Evolutionary conservation across 2,113 vertebrate genomes (phyloP), one percentile per base, ranked within the genome.

Genomic region (Pachypanchax playfairii): DNA sequence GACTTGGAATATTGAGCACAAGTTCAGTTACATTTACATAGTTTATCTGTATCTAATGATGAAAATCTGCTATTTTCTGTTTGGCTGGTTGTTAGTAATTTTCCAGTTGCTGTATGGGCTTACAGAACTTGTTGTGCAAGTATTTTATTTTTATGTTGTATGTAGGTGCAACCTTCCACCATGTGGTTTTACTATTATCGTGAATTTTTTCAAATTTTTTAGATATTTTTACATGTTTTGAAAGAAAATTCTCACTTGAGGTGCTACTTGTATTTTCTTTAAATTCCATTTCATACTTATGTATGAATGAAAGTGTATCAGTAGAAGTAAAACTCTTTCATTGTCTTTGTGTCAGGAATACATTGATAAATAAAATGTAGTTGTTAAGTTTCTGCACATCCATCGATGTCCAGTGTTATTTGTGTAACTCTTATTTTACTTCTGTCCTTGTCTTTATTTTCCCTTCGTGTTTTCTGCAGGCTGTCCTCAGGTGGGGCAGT

Each of bases 401-500:
- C 9, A 22, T 5, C 15, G 2, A 44, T 42, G 17, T 41, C 4
- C 35, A 7, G 14, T 3, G 0, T 25, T 36, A 35, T 55, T 20
- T 12, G 29, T 22, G 26, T 14, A 2, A 59, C 12, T 20, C 44
- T 42, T 17, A 42, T 33, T 58, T 38, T 21, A 4, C 44, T 58
- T 64, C 36, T 61, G 53, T 15, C 59, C 3, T 17, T 28, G 3
- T 46, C 10, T 39, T 14, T 15, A 15, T 21, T 3, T 31, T 11
- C 26, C 33, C 3, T 43, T 10, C 64, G 39, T 59, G 44, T 57
- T 68, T 26, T n/a, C 42, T 70, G 60, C 73, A 98, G 96, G 93
- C 91, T 94, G 91, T 93, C 92, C 90, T 93, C 86, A 71, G 91
- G 91, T 87, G 93, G 93, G 93, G 93, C 94, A 87, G 93, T 91